Evolutionary conservation across 2,113 vertebrate species (phyloP), one percentile per base, ranked within the genome.

Genomic region (Syngnathus floridae): DNA sequence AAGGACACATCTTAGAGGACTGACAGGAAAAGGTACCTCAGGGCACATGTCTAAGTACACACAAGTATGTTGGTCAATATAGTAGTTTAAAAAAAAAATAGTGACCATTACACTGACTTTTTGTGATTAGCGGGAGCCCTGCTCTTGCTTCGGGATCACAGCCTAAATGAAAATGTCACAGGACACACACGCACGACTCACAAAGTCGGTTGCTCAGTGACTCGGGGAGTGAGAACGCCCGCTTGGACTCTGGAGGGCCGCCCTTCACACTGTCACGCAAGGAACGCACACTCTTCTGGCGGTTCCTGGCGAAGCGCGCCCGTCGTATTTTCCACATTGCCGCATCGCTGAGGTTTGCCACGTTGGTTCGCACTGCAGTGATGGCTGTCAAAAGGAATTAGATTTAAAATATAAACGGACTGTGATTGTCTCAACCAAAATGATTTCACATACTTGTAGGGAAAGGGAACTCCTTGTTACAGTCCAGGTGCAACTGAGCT

Each of bases 401-500:
- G 12, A 49, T 46, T 48, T 67, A 1, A 5, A 19, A 56, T 43
- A 36, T 13, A 55, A 35, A 35, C 35, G 13, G 26, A 22, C 10
- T 61, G 38, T 36, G 22, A 36, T 43, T 52, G 19, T 63, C n/a
- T n/a, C 7, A 63, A 17, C 21, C 43, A 19, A 56, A 43, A 26
- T 37, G 12, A 48, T 26, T 40, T 14, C 6, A 86, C 93, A 81
- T 91, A 99, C 97, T 99, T 73, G 95, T 99, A 62, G 97, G 95
- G 74, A 99, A 99, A 67, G 97, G 97, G 74, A 99, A 99, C 77
- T 99, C 97, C 88, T 99, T 99, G 88, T 99, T 99, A 90, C 97
- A 98, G 84, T 99, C 97, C 80, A 99, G 89, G 85, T 99, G 97
- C 64, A 99, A 89, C 83, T 99, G 97, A 66, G 97, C 97, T 90